phyloP scores from a whole-genome alignment of 2,888 invertebrate species.

The Theretra japonica region DNA sequence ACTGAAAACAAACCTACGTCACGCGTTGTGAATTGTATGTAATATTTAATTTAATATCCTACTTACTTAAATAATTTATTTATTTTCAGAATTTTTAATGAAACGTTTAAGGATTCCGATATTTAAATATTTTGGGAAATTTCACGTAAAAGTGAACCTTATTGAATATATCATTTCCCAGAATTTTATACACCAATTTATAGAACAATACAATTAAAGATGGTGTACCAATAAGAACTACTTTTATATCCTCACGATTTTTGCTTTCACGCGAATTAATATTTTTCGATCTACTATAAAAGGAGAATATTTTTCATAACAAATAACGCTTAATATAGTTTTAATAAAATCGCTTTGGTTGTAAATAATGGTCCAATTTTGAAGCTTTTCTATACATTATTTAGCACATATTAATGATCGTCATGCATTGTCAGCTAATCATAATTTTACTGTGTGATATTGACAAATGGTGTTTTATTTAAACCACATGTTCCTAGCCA shows the following conservation, averaged over 20 bases:
- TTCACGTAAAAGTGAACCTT: no score
- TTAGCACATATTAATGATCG: not conserved
- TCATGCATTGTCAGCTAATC: no score
- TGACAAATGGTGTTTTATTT: no score
- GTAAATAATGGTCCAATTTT: constrained; percentile 10
- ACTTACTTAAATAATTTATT: no score
- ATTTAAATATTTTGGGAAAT: no score
- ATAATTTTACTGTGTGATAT: no score
- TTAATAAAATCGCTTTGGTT: not conserved
- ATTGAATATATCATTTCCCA: no score
- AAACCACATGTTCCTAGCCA: no score
- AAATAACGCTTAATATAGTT: not conserved
- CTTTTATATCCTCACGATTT: not conserved
- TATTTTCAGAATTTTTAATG: no score
- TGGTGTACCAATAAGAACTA: not conserved
- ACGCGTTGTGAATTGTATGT: not conserved
- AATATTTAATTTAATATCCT: not conserved
- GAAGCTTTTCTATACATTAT: not conserved
- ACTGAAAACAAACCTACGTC: not conserved
- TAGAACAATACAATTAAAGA: no score
- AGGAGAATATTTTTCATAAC: not conserved
- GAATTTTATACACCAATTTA: no score
- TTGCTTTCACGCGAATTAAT: not conserved
- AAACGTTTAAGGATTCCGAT: no score
- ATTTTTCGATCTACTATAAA: not conserved